A percentile compares a stretch with the other conserved stretches of the same genome.
Conservation (phyloP, 2,797 vertebrate species). For the Gobionotothen gibberifrons region DNA sequence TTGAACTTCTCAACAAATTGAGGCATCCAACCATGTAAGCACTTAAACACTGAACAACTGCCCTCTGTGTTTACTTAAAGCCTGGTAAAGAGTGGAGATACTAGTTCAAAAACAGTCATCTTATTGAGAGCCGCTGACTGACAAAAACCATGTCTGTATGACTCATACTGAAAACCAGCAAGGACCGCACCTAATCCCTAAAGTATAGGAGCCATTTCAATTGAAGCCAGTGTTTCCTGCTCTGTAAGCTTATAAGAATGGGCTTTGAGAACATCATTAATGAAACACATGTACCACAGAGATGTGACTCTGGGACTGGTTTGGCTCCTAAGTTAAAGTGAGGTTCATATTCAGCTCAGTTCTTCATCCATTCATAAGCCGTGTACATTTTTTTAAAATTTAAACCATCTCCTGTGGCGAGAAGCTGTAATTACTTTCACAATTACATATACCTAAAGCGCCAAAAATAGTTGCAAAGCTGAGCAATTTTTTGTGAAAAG, state of each 20-base stretch:
- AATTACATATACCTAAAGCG: conserved; percentile 23
- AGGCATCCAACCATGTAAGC: conserved; percentile 9
- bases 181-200: neutral
- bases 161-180: neutral
- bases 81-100: neutral
- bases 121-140: neutral
- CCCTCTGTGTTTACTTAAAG: conserved; percentile 17
- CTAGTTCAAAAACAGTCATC: conserved; percentile 13
- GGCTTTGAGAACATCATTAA: conserved; percentile 37
- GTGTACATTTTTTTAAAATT: conserved; percentile 11
- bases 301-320: neutral
- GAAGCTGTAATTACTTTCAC: conserved; percentile 11
- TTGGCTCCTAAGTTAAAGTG: conserved; percentile 35
- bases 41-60: conserved; percentile 21
- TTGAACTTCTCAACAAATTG: conserved; percentile 15
- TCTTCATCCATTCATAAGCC: conserved; percentile 37
- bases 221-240: conserved; percentile 3
- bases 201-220: neutral
- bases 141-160: conserved; percentile 3
- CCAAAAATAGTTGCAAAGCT: conserved; percentile 32
- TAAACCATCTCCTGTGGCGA: conserved; percentile 19
- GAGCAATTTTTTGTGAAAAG: conserved; percentile 17
- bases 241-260: conserved; percentile 14
- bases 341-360: conserved; percentile 53
- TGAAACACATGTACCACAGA: conserved; percentile 2